Evolutionary conservation across 2,888 invertebrate species (phyloP).

Genomic region (Tipula confusa): DNA sequence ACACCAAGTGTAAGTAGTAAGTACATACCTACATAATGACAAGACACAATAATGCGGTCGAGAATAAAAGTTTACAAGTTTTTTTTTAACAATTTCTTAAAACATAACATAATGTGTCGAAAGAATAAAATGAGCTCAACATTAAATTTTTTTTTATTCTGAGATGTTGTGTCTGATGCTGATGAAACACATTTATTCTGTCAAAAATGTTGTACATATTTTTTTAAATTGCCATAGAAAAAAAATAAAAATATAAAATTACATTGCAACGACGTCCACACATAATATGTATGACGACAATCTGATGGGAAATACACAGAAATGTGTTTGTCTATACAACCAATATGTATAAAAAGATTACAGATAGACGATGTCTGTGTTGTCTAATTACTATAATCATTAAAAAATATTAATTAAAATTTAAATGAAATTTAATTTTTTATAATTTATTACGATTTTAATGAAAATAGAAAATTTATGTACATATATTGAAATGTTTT

Average conservation of each 20-base stretch:
- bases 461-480: not conserved
- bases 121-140: not conserved
- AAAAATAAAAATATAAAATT: not conserved
- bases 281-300: not conserved
- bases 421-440: not conserved
- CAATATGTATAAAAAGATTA: not conserved
- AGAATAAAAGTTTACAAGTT: not conserved
- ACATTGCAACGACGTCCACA: not conserved
- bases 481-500: not conserved
- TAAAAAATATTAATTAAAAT: slow-evolving; percentile 4
- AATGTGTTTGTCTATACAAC: too few relatives aligned
- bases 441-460: not conserved
- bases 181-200: not conserved
- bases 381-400: not conserved
- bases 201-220: not conserved
- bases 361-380: not conserved
- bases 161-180: not conserved
- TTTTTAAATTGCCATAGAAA: not conserved
- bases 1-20: not conserved
- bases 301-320: not conserved
- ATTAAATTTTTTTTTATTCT: not conserved
- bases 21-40: not conserved
- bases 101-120: not conserved
- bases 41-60: not conserved
- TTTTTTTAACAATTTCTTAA: not conserved